Base-by-base conservation (phyloP, 2,888 invertebrate genomes). In the Drosophila subquinaria region DNA sequence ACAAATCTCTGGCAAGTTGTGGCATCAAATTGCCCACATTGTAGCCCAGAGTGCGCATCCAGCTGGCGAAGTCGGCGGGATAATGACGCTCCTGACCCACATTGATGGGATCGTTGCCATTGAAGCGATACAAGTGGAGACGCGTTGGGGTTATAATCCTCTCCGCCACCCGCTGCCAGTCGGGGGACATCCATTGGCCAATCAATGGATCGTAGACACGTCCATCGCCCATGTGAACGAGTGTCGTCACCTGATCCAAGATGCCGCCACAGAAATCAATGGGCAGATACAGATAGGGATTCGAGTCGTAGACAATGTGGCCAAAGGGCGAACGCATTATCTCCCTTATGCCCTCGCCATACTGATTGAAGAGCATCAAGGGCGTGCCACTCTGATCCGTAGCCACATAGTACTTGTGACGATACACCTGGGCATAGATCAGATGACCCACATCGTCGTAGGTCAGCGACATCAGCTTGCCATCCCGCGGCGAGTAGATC, bases 221-320 rank as follows among this genome's bases (percentile, higher is more conserved):
- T 17, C 97, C 97, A 90, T 97, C 96, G 4, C 96, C 96, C 97
- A 97, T 97, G 84, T 98, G 97, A 0, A 98, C 97, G 67, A 98
- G 93, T 2, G 97, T 96, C 2, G 97, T 97, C 0, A 97, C 97
- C 94, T 97, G 97, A 93, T 99, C 98, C 72, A 98, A 93, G 35
- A 99, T 95, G 53, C 98, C 98, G 57, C 98, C 98, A 92, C 98
- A 98, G 92, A 97, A 98, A 92, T 99, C 99, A 33, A 99, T 96
- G 0, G 98, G 98, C 61, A 99, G 93, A 92, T 97, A 98, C 48
- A 98, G 94, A 92, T 98, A 97, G 0, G 98, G 98, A 93, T 98
- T 98, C 0, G 98, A 98, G 91, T 98, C 98, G 90, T 97, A 97
- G 33, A 98, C 97, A 68, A 98, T 97, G 91, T 98, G 97, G 0